Evolutionary conservation across 2,888 invertebrate genomes (phyloP), one percentile per base, ranked within the genome.

Genomic region (Luperina nickerlii): DNA sequence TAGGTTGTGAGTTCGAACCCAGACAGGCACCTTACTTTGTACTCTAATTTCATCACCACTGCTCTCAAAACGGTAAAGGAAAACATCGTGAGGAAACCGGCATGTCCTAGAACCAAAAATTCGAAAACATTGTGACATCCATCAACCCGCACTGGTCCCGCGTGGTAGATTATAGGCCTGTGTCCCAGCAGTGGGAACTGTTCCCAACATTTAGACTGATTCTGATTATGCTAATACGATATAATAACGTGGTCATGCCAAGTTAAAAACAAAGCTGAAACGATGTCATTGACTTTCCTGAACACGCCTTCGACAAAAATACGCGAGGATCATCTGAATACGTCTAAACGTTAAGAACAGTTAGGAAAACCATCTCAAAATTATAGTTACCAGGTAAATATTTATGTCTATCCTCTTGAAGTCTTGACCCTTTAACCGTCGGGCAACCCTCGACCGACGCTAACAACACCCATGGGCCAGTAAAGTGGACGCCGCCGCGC

Each of bases 341-440:
- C 27, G 6, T 48, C 20, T 68, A 9, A 57, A 57, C 57, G 15
- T 66, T 24, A 32, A 32, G 20, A 62, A 62, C 13, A 27, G 15
- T 5, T 42, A 20, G 20, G 20, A 27, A 27, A 48, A 48, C 27
- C 5, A 32, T 32, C 11, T n/a, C 57, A 66, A 66, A 76, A 66
- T 54, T 38, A 73, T 45, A 81, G 15, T 51, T 32, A 70, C 45
- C 66, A 62, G 45, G 66, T 81, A 71, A 83, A 76, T 78, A 71
- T 72, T 60, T 42, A 24, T 42, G 8, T 32, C 24, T 72, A 48
- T 65, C 32, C 67, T 60, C 60, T 65, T 65, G 24, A 65, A 38
- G 6, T 63, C 63, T 63, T 63, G 67, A 68, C 42, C 83, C 20
- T n/a, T 63, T 72, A 24, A 13, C 20, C 32, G n/a, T 42, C 5